Evolutionary conservation across 2,888 invertebrate genomes (phyloP).

Genomic region (Bombylius discolor): DNA sequence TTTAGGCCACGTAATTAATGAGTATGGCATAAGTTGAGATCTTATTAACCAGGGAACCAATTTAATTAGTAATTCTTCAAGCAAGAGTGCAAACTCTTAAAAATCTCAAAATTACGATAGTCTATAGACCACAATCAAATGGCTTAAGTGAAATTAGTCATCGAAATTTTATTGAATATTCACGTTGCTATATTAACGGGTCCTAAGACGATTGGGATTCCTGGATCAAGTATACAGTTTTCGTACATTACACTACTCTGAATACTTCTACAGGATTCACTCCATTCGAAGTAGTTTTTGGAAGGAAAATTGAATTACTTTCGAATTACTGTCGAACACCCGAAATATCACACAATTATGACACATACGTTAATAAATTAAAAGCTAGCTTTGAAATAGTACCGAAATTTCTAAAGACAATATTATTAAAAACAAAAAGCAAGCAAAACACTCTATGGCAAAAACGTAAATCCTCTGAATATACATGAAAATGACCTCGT

Average conservation of each 20-base stretch:
- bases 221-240: not conserved
- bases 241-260: not conserved
- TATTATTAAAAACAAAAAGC: too few relatives aligned
- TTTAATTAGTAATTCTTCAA: not conserved
- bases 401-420: too few relatives aligned
- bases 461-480: too few relatives aligned
- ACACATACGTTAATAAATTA: too few relatives aligned
- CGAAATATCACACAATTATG: too few relatives aligned
- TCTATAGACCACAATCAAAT: constrained; percentile 1
- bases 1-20: constrained; percentile 21
- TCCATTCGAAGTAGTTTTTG: not conserved
- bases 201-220: too few relatives aligned
- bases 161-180: not conserved
- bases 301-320: not conserved
- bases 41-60: too few relatives aligned
- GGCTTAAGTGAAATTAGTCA: not conserved
- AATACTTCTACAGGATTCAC: not conserved
- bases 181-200: too few relatives aligned
- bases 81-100: not conserved
- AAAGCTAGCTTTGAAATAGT: too few relatives aligned
- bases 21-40: constrained; percentile 15
- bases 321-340: too few relatives aligned
- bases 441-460: too few relatives aligned
- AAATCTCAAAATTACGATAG: not conserved
- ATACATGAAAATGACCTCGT: too few relatives aligned